Base-by-base conservation (phyloP, 2,888 invertebrate species). In the Pharmacophagus antenor region DNA sequence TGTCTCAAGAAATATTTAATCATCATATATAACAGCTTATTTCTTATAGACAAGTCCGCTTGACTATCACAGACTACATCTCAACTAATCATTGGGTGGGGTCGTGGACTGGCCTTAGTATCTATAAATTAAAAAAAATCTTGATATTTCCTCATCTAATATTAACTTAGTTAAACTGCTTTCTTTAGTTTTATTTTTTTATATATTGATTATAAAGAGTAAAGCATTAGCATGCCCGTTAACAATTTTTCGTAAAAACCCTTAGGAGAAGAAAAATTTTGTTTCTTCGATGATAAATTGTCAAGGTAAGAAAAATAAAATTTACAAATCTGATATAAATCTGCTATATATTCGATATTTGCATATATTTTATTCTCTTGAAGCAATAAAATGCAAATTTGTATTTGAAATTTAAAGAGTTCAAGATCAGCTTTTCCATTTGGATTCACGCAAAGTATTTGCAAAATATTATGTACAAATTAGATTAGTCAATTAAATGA, bases 301-400 rank as follows among this genome's bases (percentile, higher is more conserved):
- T 60, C 52, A 61, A 56, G 49, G 53, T 54, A 37, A 37, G 44
- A 23, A 31, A 27, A 18, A 60, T 63, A 47, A 50, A 56, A 50
- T 63, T 41, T 20, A 47, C 25, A 37, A 49, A 46, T 20, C 17
- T 37, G 49, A 59, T 37, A 50, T 50, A 44, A 59, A 20, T 55
- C 42, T 37, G 37, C n/a, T 37, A 15, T 22, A 46, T 46, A n/a
- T 52, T 27, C 22, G 31, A 37, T 22, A 58, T 52, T 22, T 52
- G 37, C 51, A 58, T 58, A 58, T 37, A 46, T 51, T 58, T 58
- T 31, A 58, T 52, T 52, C 31, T 47, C 44, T 2, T 58, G 46
- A 37, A 22, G 50, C 59, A 55, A 54, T 49, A 54, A 44, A 59
- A 60, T 60, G 55, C 55, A 50, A 60, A 50, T 55, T 22, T 15